These are phyloP conservation scores for Drosophila biarmipes DNA, from an alignment of 1,140 invertebrate species.

Conservation along the genomic window DNA sequence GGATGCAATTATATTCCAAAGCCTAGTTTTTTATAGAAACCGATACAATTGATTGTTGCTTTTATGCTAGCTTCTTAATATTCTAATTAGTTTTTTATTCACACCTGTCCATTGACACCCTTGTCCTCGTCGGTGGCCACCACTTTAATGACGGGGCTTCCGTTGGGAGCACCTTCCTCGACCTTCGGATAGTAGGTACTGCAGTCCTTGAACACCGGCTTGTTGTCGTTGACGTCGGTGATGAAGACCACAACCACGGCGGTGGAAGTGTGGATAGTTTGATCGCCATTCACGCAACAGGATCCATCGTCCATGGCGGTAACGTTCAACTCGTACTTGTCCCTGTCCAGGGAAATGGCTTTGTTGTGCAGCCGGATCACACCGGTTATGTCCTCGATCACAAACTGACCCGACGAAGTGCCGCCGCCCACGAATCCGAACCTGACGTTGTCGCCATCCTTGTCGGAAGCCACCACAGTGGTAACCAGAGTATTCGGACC, in stretches of 20 bases:
- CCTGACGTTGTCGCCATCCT: slow-evolving; percentile 97
- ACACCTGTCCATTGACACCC: slow-evolving; percentile 94
- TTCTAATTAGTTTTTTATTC: background rate
- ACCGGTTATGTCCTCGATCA: slow-evolving; percentile 97
- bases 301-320: slow-evolving; percentile 97
- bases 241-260: slow-evolving; percentile 98
- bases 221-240: slow-evolving; percentile 98
- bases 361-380: slow-evolving; percentile 95
- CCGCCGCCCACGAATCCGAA: slow-evolving; percentile 97
- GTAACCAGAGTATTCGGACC: slow-evolving; percentile 97
- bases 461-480: slow-evolving; percentile 97
- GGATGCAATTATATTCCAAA: background rate
- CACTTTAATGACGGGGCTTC: slow-evolving; percentile 96
- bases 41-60: too few relatives aligned
- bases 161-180: slow-evolving; percentile 95
- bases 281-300: slow-evolving; percentile 94
- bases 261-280: slow-evolving; percentile 95
- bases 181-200: slow-evolving; percentile 96
- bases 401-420: slow-evolving; percentile 95
- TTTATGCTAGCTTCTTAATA: too few relatives aligned
- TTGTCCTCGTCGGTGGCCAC: slow-evolving; percentile 97
- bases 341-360: slow-evolving; percentile 92
- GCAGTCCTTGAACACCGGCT: slow-evolving; percentile 97
- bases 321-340: slow-evolving; percentile 97
- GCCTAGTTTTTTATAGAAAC: background rate